Evolutionary conservation across 2,888 invertebrate species (phyloP), one percentile per base, ranked within the genome.

Genomic region (Tryphoninae sp.): DNA sequence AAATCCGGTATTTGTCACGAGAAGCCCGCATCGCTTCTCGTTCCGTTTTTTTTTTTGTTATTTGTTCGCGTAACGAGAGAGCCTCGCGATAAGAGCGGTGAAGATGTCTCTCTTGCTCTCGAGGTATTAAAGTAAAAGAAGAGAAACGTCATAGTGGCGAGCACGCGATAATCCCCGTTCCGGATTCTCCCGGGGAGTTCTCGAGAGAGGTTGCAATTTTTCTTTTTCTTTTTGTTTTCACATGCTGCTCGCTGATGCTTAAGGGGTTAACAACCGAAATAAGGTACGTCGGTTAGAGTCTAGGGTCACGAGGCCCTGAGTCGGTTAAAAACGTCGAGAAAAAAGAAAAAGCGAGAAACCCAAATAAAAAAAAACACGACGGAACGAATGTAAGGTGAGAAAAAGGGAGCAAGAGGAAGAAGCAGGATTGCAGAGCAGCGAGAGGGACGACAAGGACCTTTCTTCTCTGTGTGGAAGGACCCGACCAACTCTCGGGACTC

Each of bases 261-360:
- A 87, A 86, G 83, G 80, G 87, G 86, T 89, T 86, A 88, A 88
- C 85, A 86, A 83, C 84, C 86, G 82, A 78, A 80, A 82, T 83
- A 84, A 85, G 80, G 82, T 75, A 71, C 58, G 68, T 40, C 19
- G 59, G 69, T 61, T 72, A 79, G 49, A 73, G 65, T 45, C 59
- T 45, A 80, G 78, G 77, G 62, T 82, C 61, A 74, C 72, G 75
- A 53, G 64, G 68, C 61, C 68, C 73, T 53, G 75, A 58, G 62
- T 42, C 40, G 71, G 67, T 72, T 74, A 49, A 67, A 55, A 62
- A 78, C n/a, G 49, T 64, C 8, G n/a, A 71, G 61, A 62, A 55
- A 49, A 23, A 42, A 71, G 45, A 49, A 40, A 42, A 69, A 45
- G 16, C 58, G 64, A 74, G 42, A 6, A 7, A 59, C 49, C n/a